Base-by-base conservation (phyloP, 2,888 invertebrate species). In the Ochlodes sylvanus region DNA sequence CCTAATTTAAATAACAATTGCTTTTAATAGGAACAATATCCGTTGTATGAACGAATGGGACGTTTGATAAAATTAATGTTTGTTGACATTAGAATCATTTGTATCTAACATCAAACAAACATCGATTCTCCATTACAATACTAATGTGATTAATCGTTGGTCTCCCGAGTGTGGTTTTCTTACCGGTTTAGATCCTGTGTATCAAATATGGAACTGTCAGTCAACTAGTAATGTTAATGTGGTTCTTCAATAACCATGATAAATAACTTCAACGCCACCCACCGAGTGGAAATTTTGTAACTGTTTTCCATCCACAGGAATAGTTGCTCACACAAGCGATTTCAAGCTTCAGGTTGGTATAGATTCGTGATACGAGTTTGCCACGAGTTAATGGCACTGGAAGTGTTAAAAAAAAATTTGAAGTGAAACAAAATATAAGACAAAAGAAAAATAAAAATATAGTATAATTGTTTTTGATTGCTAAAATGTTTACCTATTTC, bases 161-260 rank as follows among this genome's bases (percentile, higher is more conserved):
- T 63, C 15, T 41, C 19, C 32, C 52, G 44, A 63, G 68, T 63
- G 63, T 68, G 68, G 68, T 62, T 61, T 54, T 50, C 71, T 68
- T 73, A 73, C 74, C 72, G 67, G 75, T 72, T 73, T 71, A 73
- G 72, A 72, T 71, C 74, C 71, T 69, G 76, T 72, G 75, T 70
- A 72, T 68, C 72, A 73, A 76, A 76, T 74, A 76, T 75, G 73
- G 71, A 75, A 76, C 74, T 73, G 75, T 75, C 76, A 71, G 75
- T 72, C 75, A 73, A 69, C 69, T 69, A 50, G 61, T 65, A 75
- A 77, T 76, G 77, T 75, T 75, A 75, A 76, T 71, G 72, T 68
- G 71, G 72, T 74, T 73, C 69, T 74, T 73, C 69, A 73, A 73
- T 73, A 73, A 70, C 73, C 72, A 71, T 76, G 77, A 75, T 73